Conservation (phyloP, 2,113 vertebrate genomes). For the Corythoichthys intestinalis region DNA sequence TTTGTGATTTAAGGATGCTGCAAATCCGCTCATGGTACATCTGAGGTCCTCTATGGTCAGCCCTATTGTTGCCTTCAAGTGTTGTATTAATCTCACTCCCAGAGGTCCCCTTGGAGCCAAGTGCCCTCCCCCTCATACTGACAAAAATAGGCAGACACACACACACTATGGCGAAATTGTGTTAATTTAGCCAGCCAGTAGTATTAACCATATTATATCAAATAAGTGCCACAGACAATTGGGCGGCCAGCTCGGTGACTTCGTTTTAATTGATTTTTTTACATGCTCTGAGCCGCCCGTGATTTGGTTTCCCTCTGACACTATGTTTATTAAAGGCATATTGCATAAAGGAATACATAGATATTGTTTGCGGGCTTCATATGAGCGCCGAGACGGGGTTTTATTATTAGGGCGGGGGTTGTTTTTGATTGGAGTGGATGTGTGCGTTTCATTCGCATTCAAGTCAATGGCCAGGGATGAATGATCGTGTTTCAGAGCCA, state of each 20-base stretch:
- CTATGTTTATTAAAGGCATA: conserved; percentile 89
- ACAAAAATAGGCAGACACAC: conserved; percentile 13
- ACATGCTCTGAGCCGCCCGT: conserved; percentile 77
- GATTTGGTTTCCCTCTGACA: conserved; percentile 88
- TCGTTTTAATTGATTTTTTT: conserved; percentile 97
- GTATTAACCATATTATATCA: conserved; percentile 93
- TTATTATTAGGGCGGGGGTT: conserved; percentile 63
- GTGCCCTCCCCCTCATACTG: conserved; percentile 39
- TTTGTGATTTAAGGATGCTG: not conserved
- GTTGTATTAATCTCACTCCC: conserved; percentile 67
- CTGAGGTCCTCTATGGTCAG: conserved; percentile 60
- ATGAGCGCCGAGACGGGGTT: conserved; percentile 65
- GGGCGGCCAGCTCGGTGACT: conserved; percentile 81
- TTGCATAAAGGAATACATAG: conserved; percentile 78
- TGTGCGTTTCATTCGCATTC: conserved; percentile 34
- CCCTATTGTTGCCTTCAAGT: conserved; percentile 69
- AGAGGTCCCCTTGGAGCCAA: conserved; percentile 62
- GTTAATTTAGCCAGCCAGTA: conserved; percentile 92
- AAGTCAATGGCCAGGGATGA: no score
- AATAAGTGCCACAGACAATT: conserved; percentile 96
- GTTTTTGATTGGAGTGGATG: conserved; percentile 69
- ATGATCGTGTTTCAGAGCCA: no score
- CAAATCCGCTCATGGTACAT: conserved; percentile 21
- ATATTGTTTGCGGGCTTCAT: conserved; percentile 74
- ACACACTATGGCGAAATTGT: conserved; percentile 78